Percentiles rank a stretch among this genome's conserved stretches.
phyloP scores from a whole-genome alignment of 2,113 vertebrate species.

The Pangasianodon hypophthalmus region DNA sequence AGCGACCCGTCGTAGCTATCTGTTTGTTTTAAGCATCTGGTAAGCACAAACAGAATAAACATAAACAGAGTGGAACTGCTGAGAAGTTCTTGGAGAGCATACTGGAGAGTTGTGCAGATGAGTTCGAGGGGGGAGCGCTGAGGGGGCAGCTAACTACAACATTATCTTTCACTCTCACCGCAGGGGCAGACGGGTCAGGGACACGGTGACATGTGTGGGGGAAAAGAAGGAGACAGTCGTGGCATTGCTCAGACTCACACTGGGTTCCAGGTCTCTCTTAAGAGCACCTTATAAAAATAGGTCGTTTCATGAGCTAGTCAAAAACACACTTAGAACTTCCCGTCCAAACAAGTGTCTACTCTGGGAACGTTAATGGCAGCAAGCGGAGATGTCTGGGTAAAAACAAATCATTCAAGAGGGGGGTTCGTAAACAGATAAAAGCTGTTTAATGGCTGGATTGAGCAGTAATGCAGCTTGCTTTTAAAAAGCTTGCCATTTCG shows the following conservation, averaged over 20 bases:
- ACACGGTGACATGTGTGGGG: slow-evolving; percentile 48
- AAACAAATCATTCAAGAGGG: background rate
- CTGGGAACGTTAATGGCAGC: slow-evolving; percentile 17
- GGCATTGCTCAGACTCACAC: slow-evolving; percentile 57
- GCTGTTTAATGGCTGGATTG: slow-evolving; percentile 29
- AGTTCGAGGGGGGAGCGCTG: slow-evolving; percentile 56
- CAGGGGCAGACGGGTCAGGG: slow-evolving; percentile 72
- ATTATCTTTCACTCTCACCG: slow-evolving; percentile 71
- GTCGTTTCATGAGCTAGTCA: slow-evolving; percentile 56
- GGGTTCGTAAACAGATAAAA: slow-evolving; percentile 32
- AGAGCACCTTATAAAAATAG: slow-evolving; percentile 75
- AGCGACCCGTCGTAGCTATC: slow-evolving; percentile 16
- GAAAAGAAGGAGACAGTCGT: slow-evolving; percentile 43
- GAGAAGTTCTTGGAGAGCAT: slow-evolving; percentile 68
- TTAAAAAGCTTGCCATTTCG: background rate
- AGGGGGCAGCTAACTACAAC: slow-evolving; percentile 59
- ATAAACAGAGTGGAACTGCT: slow-evolving; percentile 46
- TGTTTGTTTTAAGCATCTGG: slow-evolving; percentile 37
- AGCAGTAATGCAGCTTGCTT: background rate
- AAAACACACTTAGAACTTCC: slow-evolving; percentile 36
- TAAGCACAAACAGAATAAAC: slow-evolving; percentile 32
- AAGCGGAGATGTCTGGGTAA: slow-evolving; percentile 18
- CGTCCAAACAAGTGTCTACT: slow-evolving; percentile 34
- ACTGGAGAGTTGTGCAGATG: slow-evolving; percentile 47
- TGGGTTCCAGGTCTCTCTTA: slow-evolving; percentile 62